phyloP scores from a whole-genome alignment of 53 echinoderm and acorn worm genomes.

The Zoroaster sp. region DNA sequence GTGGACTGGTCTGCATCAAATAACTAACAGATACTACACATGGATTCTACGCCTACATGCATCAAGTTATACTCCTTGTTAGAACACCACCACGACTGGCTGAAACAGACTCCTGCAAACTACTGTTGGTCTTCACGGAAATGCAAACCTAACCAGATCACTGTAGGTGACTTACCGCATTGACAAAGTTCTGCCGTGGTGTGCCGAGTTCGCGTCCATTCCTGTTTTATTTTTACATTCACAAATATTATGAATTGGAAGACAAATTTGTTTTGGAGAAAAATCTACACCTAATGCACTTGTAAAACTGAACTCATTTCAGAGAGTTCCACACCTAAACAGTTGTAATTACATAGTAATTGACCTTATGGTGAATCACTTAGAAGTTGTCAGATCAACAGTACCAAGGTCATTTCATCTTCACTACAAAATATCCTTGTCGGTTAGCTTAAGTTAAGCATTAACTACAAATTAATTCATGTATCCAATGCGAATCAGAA shows the following conservation, averaged over 20 bases:
- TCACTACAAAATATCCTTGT: not conserved
- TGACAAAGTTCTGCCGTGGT: not conserved
- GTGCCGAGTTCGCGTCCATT: not conserved
- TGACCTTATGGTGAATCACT: not conserved
- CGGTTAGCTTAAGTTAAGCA: not conserved
- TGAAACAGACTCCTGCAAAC: not conserved
- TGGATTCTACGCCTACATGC: not conserved
- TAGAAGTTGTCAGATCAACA: not conserved
- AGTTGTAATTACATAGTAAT: not conserved
- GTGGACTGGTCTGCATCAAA: slow-evolving; percentile 9
- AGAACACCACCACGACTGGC: not conserved
- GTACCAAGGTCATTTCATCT: not conserved
- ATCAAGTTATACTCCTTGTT: not conserved
- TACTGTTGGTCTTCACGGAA: not conserved
- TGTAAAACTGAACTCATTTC: slow-evolving; percentile 1
- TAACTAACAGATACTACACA: not conserved
- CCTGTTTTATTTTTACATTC: not conserved
- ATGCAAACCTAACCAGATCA: not conserved
- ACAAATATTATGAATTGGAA: not conserved
- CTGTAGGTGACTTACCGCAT: not conserved
- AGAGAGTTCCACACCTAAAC: not conserved
- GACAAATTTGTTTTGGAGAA: slow-evolving; percentile 4
- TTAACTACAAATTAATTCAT: not conserved
- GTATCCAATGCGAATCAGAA: not conserved
- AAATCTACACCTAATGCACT: not conserved